phyloP scores from a whole-genome alignment of 1,140 invertebrate species.

The Lamellibrachia luymesi region DNA sequence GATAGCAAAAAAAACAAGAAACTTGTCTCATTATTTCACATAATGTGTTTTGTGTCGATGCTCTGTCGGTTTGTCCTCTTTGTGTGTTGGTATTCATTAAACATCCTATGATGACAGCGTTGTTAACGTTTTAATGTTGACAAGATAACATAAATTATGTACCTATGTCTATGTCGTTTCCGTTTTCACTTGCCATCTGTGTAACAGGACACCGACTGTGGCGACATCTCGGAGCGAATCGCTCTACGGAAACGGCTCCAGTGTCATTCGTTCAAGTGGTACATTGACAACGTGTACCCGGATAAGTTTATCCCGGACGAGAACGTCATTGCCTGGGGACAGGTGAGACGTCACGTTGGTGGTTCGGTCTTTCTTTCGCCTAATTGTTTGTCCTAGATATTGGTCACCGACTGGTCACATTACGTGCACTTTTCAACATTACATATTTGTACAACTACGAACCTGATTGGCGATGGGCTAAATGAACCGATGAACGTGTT shows the following conservation, averaged over 20 bases:
- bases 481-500: too few relatives aligned
- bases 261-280: conserved; percentile 93
- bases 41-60: neutral
- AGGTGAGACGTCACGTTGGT: conserved; percentile 41
- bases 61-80: neutral
- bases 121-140: neutral
- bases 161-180: neutral
- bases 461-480: too few relatives aligned
- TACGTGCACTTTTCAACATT: too few relatives aligned
- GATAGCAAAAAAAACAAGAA: conserved; percentile 59
- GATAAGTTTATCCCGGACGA: conserved; percentile 83
- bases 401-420: too few relatives aligned
- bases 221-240: conserved; percentile 67
- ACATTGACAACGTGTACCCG: conserved; percentile 88
- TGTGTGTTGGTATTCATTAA: neutral
- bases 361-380: neutral
- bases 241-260: conserved; percentile 71
- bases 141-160: neutral
- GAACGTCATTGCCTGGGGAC: conserved; percentile 75
- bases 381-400: neutral
- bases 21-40: conserved; percentile 62
- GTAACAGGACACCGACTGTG: conserved; percentile 61
- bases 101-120: neutral
- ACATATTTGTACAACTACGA: too few relatives aligned
- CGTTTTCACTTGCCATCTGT: neutral